These are phyloP conservation scores for Globodera rostochiensis DNA, from an alignment of 1,140 invertebrate species.

Conservation along the genomic window DNA sequence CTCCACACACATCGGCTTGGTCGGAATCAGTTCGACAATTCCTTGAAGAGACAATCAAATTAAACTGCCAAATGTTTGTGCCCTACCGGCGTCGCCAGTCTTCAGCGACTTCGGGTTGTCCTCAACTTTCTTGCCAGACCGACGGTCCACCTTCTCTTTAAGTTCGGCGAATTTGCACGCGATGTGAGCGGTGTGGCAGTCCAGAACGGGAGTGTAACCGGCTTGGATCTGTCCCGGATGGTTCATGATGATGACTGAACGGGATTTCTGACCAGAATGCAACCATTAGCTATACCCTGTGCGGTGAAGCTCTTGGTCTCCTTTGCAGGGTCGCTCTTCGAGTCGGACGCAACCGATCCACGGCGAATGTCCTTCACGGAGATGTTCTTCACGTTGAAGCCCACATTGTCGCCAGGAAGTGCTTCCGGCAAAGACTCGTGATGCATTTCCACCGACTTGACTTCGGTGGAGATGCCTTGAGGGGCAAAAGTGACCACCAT, in stretches of 20 bases:
- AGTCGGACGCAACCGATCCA: slow-evolving; percentile 94
- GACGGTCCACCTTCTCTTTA: slow-evolving; percentile 94
- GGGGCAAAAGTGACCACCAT: slow-evolving; percentile 97
- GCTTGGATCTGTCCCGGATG: slow-evolving; percentile 95
- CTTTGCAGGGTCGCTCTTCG: slow-evolving; percentile 90
- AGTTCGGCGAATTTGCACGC: slow-evolving; percentile 69
- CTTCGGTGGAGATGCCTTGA: slow-evolving; percentile 90
- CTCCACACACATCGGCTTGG: slow-evolving; percentile 95
- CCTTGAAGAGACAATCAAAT: slow-evolving; percentile 10
- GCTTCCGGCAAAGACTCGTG: slow-evolving; percentile 86
- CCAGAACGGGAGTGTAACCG: slow-evolving; percentile 93
- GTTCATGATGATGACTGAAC: slow-evolving; percentile 84
- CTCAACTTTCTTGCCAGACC: slow-evolving; percentile 77
- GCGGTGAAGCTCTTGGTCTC: slow-evolving; percentile 88
- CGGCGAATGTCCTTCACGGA: slow-evolving; percentile 95
- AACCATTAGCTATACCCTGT: slow-evolving; percentile 71
- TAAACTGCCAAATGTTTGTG: neutral
- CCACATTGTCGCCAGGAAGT: slow-evolving; percentile 90
- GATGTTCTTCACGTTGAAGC: slow-evolving; percentile 99
- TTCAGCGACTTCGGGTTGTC: slow-evolving; percentile 78
- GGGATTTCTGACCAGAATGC: neutral
- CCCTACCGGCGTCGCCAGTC: slow-evolving; percentile 90
- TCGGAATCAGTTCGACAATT: slow-evolving; percentile 80
- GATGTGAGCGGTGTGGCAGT: slow-evolving; percentile 92
- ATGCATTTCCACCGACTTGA: slow-evolving; percentile 99